These are phyloP conservation scores for Triops cancriformis DNA, from an alignment of 1,140 invertebrate species.

Conservation along the genomic window DNA sequence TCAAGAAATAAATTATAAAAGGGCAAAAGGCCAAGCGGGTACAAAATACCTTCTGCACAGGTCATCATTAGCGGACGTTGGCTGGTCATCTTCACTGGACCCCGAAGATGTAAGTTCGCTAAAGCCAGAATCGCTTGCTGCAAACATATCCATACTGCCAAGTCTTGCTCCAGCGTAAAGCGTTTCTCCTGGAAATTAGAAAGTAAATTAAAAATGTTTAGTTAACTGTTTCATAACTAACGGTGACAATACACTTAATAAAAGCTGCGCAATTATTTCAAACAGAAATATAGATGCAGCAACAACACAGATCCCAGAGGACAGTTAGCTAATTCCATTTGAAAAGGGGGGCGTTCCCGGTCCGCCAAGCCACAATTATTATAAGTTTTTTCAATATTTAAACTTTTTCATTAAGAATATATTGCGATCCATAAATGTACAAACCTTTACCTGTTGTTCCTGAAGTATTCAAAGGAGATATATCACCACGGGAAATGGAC, in stretches of 20 bases:
- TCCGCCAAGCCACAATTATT: neutral
- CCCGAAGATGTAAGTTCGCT: constrained; percentile 31
- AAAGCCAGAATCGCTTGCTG: constrained; percentile 34
- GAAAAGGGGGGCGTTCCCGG: constrained; percentile 11
- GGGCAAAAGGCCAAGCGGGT: neutral
- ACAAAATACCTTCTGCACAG: constrained; percentile 20
- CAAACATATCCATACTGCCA: neutral
- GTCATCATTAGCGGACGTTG: constrained; percentile 21
- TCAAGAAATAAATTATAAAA: neutral
- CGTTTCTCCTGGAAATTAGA: constrained; percentile 6
- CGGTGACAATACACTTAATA: neutral
- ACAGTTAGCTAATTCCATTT: neutral
- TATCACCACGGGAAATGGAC: neutral
- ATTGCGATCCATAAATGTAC: neutral
- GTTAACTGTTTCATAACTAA: no score
- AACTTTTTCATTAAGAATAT: neutral
- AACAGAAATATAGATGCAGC: neutral
- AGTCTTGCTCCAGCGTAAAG: neutral
- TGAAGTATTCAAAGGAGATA: neutral
- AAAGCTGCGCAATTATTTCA: neutral
- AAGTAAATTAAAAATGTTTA: neutral
- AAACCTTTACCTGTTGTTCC: neutral
- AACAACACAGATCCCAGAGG: neutral
- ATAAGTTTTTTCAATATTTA: neutral
- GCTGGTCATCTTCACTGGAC: constrained; percentile 22